Evolutionary conservation across 2,113 vertebrate genomes (phyloP).

Genomic region (Sphaerodactylus townsendi): DNA sequence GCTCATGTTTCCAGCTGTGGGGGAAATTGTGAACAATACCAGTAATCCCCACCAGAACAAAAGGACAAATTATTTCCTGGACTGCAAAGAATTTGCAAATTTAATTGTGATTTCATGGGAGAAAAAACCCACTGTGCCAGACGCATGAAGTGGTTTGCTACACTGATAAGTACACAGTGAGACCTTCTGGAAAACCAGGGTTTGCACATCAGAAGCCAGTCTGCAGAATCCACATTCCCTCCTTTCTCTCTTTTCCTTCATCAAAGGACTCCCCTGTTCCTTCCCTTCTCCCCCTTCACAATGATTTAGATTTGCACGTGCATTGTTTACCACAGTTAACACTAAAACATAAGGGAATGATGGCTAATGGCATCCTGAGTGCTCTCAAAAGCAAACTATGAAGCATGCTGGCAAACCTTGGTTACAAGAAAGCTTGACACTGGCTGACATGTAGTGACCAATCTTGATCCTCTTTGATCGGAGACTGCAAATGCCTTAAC

Average conservation of each 20-base stretch:
- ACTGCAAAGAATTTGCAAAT: not conserved
- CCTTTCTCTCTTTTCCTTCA: no score
- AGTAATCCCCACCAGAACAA: not conserved
- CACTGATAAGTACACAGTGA: not conserved
- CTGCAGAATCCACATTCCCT: not conserved
- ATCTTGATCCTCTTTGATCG: no score
- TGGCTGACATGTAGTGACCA: no score
- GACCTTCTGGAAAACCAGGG: not conserved
- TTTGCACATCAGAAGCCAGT: no score
- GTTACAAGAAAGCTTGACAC: not conserved
- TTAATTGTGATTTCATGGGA: not conserved
- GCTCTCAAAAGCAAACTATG: not conserved
- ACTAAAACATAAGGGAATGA: no score
- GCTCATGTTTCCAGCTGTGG: not conserved
- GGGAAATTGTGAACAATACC: not conserved
- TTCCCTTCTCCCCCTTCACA: no score
- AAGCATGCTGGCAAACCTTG: not conserved
- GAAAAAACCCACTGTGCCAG: not conserved
- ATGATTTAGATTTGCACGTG: not conserved
- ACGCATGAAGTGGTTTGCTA: not conserved
- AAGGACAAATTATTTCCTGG: not conserved
- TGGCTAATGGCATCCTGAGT: not conserved
- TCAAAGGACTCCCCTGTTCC: not conserved
- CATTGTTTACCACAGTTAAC: not conserved
- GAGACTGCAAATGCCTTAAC: no score